A percentile compares a stretch with the other conserved stretches of the same genome.
Evolutionary conservation across 2,797 vertebrate genomes (phyloP).

Genomic region (Hafferia zeledoni): DNA sequence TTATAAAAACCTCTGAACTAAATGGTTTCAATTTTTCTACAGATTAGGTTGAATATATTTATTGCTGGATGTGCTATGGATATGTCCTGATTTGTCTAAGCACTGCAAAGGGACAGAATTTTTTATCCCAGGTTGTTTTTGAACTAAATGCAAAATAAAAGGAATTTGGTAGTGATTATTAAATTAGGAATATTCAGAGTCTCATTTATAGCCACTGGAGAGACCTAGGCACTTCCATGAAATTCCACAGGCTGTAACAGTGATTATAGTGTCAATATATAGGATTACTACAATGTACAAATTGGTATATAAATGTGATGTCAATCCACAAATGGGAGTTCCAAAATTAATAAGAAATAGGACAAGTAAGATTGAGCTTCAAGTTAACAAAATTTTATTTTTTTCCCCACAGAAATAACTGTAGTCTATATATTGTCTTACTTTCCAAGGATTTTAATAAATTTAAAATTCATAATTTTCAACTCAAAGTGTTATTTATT

Average conservation of each 20-base stretch:
- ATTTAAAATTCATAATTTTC: background rate
- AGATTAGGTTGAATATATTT: background rate
- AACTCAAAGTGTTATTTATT: background rate
- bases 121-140: background rate
- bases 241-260: background rate
- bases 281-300: fast-evolving
- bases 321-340: background rate
- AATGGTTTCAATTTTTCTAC: background rate
- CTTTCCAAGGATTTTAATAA: background rate
- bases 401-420: background rate
- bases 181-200: background rate
- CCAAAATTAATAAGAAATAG: background rate
- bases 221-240: background rate
- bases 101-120: background rate
- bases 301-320: background rate
- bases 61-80: background rate
- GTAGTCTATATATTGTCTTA: background rate
- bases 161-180: background rate
- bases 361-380: background rate
- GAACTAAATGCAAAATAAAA: background rate
- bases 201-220: background rate
- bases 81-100: background rate
- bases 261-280: fast-evolving
- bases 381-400: background rate
- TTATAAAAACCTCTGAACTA: background rate